Percentiles rank a stretch among this genome's conserved stretches.
phyloP scores from a whole-genome alignment of 2,888 invertebrate genomes.

The Drosophila recens region DNA sequence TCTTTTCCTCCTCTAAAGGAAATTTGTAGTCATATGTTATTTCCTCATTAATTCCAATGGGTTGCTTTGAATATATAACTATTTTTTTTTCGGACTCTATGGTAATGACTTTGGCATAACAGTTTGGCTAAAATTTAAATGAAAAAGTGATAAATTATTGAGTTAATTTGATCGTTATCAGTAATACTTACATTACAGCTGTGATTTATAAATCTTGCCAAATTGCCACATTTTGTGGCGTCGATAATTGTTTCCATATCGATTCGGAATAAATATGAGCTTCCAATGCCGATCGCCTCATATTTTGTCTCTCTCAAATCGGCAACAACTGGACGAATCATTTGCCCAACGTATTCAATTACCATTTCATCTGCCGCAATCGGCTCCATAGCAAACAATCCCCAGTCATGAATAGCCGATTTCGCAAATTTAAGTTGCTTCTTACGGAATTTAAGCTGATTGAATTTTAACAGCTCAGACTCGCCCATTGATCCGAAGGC shows the following conservation, averaged over 20 bases:
- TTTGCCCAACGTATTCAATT: conserved; percentile 99
- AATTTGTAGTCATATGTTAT: conserved; percentile 99
- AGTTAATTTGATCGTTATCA: neutral
- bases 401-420: conserved; percentile 99
- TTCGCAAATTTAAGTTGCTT: conserved; percentile 99
- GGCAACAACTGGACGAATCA: conserved; percentile 96
- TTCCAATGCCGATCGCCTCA: conserved; percentile 98
- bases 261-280: conserved; percentile 98
- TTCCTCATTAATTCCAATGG: conserved; percentile 98
- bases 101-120: conserved; percentile 99
- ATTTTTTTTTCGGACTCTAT: conserved; percentile 99
- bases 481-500: conserved; percentile 97
- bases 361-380: conserved; percentile 99
- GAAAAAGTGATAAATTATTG: neutral
- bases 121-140: conserved; percentile 94
- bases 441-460: conserved; percentile 99
- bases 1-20: conserved; percentile 99
- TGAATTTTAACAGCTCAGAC: conserved; percentile 97
- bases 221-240: conserved; percentile 99
- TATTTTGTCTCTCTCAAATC: conserved; percentile 98
- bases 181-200: conserved; percentile 96
- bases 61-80: conserved; percentile 99
- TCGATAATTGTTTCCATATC: conserved; percentile 99
- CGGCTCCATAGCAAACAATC: conserved; percentile 99
- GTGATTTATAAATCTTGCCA: conserved; percentile 99